Evolutionary conservation across 2,113 vertebrate genomes (phyloP).

Genomic region (Cryptotis parvus): DNA sequence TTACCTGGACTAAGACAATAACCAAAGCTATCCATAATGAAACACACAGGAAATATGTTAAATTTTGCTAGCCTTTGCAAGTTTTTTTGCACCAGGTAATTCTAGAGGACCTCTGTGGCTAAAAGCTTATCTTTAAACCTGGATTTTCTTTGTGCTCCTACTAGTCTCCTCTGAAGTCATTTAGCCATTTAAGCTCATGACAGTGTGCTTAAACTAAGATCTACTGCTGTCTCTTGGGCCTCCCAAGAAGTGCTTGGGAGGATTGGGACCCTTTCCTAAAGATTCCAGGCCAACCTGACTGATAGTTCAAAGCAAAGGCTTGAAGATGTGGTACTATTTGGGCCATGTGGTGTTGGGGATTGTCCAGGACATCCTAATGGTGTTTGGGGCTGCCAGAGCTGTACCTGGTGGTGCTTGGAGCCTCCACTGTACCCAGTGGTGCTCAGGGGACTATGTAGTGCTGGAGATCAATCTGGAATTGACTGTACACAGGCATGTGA

Average conservation of each 20-base stretch:
- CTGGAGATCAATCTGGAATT: no score
- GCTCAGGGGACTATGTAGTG: no score
- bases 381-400: no score
- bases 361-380: no score
- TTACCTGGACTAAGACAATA: background rate
- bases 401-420: no score
- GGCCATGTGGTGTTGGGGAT: background rate
- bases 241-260: no score
- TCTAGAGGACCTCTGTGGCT: background rate
- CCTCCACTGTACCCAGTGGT: no score
- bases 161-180: background rate
- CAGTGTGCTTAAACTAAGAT: background rate
- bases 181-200: background rate
- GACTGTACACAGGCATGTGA: no score
- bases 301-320: no score
- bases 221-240: background rate
- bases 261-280: no score
- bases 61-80: background rate
- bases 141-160: background rate
- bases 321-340: background rate
- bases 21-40: background rate
- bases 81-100: background rate
- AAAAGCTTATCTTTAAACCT: conserved; percentile 1
- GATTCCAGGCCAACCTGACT: no score
- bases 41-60: background rate